A percentile compares a stretch with the other conserved stretches of the same genome.
These are phyloP conservation scores for Prenolepis imparis DNA, from an alignment of 2,888 invertebrate species.

Conservation along the genomic window DNA sequence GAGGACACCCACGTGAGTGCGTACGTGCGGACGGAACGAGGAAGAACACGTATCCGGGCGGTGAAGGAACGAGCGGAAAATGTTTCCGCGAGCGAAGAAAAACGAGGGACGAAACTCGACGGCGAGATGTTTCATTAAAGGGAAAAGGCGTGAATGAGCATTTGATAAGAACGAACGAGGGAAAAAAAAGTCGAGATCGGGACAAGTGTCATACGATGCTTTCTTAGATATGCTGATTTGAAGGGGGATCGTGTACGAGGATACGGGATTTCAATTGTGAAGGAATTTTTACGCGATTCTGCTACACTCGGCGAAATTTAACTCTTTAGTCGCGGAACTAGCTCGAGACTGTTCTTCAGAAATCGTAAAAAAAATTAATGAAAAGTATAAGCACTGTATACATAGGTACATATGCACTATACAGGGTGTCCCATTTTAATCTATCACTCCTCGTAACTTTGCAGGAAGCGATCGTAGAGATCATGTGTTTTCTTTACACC, in stretches of 20 bases:
- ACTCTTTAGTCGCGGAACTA: neutral
- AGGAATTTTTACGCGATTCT: constrained; percentile 12
- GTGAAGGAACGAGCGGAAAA: constrained; percentile 53
- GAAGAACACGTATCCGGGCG: constrained; percentile 49
- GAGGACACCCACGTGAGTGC: constrained; percentile 15
- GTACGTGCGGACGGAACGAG: constrained; percentile 23
- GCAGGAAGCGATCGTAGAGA: no score
- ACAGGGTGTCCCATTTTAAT: no score
- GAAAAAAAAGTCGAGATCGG: constrained; percentile 10
- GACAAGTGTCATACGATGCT: neutral
- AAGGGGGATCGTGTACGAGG: neutral
- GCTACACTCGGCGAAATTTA: neutral
- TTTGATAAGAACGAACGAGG: constrained; percentile 36
- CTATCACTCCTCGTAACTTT: no score
- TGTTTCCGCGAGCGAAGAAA: constrained; percentile 43
- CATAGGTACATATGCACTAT: no score
- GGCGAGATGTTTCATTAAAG: constrained; percentile 25
- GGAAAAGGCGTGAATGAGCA: constrained; percentile 44
- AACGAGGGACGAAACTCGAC: neutral
- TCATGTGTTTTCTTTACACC: no score
- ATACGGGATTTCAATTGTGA: neutral
- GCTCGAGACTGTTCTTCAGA: neutral
- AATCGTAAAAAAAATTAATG: neutral
- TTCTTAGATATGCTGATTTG: neutral
- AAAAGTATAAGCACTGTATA: neutral